A percentile compares a stretch with the other conserved stretches of the same genome.
Evolutionary conservation across 2,113 vertebrate genomes (phyloP).

Genomic region (Lichenostomus cassidix): DNA sequence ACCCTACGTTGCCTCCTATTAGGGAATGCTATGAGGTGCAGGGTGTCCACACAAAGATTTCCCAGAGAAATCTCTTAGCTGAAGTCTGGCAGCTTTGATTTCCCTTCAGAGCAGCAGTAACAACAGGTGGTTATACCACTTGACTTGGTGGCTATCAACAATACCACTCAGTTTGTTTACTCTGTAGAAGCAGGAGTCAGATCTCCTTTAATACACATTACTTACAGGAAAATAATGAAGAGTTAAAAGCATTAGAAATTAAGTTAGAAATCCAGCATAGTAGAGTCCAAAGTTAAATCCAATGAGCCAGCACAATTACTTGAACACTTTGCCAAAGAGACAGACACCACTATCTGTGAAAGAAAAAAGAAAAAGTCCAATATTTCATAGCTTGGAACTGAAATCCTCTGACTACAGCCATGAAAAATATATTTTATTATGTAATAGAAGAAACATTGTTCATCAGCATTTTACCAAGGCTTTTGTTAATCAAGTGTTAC

Average conservation of each 20-base stretch:
- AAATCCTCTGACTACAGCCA: background rate
- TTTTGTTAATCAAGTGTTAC: background rate
- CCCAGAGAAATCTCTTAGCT: background rate
- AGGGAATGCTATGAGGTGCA: background rate
- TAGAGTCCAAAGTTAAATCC: background rate
- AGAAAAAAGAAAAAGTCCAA: background rate
- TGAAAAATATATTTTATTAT: background rate
- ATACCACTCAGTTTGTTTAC: background rate
- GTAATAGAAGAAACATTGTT: background rate
- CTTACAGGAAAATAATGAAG: background rate
- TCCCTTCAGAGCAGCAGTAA: background rate
- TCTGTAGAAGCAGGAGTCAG: background rate
- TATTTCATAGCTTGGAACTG: background rate
- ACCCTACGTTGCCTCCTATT: background rate
- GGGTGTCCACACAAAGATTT: background rate
- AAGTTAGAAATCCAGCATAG: background rate
- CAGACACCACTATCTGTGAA: background rate
- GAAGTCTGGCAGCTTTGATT: background rate
- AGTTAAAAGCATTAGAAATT: background rate
- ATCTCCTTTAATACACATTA: background rate
- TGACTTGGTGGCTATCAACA: accelerated
- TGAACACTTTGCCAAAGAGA: background rate
- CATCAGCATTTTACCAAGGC: background rate
- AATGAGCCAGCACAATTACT: background rate
- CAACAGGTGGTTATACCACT: background rate